Conservation (phyloP, 2,113 vertebrate genomes). For the Bos javanicus region DNA sequence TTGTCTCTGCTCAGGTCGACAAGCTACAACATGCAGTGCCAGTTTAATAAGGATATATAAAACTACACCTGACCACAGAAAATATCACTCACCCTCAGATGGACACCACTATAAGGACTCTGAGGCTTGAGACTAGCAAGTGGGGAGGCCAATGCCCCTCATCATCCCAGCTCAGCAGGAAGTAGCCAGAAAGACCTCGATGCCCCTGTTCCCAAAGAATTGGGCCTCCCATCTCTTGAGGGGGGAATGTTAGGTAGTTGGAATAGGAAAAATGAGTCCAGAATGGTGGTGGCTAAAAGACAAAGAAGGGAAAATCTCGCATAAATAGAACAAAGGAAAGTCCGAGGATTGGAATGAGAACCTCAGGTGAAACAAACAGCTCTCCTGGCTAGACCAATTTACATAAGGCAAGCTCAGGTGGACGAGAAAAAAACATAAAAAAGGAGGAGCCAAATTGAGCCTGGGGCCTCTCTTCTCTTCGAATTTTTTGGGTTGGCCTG, state of each 20-base stretch:
- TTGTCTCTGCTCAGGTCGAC: neutral
- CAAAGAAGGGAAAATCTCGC: neutral
- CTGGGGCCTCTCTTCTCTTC: neutral
- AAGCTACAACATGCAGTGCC: neutral
- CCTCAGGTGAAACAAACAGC: neutral
- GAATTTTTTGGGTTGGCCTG: accelerated
- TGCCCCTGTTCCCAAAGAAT: neutral
- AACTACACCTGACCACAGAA: neutral
- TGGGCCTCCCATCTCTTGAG: neutral
- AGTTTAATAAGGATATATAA: neutral
- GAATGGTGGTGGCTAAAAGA: neutral
- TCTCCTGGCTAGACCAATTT: neutral
- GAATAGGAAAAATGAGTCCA: neutral
- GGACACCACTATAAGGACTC: neutral
- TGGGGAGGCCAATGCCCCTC: neutral
- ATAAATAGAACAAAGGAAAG: neutral
- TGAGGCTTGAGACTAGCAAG: neutral
- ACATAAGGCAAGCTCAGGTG: neutral
- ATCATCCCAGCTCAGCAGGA: neutral
- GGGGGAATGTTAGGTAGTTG: neutral
- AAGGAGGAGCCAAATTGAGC: neutral
- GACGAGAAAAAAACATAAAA: neutral
- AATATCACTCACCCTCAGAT: neutral
- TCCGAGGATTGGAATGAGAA: accelerated
- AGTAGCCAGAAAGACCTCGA: neutral